Evolutionary conservation across 2,113 vertebrate species (phyloP).

Genomic region (Protomyctophum bolini): DNA sequence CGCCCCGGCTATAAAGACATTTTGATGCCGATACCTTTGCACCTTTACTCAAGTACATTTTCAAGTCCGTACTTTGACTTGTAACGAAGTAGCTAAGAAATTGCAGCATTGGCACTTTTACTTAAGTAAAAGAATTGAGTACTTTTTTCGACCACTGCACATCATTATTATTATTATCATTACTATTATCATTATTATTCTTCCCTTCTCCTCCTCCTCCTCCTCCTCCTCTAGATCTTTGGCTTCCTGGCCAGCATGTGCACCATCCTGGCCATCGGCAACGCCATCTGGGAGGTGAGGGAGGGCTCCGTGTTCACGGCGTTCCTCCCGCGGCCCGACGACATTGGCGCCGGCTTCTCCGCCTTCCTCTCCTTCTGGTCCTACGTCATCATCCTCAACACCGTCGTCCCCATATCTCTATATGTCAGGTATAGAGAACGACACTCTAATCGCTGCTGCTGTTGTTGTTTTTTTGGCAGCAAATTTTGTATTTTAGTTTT

Average conservation of each 20-base stretch:
- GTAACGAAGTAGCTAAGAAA: too few species aligned
- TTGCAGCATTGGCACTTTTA: too few species aligned
- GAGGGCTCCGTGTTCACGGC: slow-evolving; percentile 84
- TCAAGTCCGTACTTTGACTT: too few species aligned
- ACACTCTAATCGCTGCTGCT: background rate
- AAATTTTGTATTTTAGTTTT: too few species aligned
- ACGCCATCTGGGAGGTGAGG: slow-evolving; percentile 85
- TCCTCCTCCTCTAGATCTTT: slow-evolving; percentile 83
- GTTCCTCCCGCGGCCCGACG: slow-evolving; percentile 84
- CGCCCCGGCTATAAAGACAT: too few species aligned
- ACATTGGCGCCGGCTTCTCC: slow-evolving; percentile 74
- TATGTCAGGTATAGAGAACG: slow-evolving; percentile 87
- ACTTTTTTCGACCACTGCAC: too few species aligned
- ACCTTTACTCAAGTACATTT: too few species aligned
- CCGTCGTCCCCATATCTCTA: slow-evolving; percentile 96
- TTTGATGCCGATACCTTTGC: too few species aligned
- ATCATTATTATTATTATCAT: background rate
- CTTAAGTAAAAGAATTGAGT: too few species aligned
- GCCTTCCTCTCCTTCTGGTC: slow-evolving; percentile 92
- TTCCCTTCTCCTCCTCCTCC: background rate
- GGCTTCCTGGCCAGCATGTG: slow-evolving; percentile 87
- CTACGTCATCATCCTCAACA: slow-evolving; percentile 96
- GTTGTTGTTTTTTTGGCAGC: too few species aligned
- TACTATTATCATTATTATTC: background rate
- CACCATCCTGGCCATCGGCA: slow-evolving; percentile 85